Base-by-base conservation (phyloP, 2,888 invertebrate genomes). In the Mesorhabditis spiculigera region DNA sequence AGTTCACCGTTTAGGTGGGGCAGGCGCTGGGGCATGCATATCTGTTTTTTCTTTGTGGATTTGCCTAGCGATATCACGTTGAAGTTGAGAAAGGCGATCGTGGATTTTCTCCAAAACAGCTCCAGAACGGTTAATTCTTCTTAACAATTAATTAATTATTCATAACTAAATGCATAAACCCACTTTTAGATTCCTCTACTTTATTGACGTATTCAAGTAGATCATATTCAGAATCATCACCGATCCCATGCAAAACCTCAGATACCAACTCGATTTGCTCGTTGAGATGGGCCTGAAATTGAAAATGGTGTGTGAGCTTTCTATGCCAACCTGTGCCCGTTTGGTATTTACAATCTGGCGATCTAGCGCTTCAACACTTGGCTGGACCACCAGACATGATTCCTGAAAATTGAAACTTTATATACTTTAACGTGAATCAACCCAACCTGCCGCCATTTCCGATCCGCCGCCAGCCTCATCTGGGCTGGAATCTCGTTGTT, bases 381-480 rank as follows among this genome's bases (percentile, higher is more conserved):
- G 58, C 58, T 50, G 58, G n/a, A 50, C n/a, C n/a, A 50, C 58
- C 58, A n/a, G 58, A 10, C 58, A 50, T 50, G 8, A 50, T 50
- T 13, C 58, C 58, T 50, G 58, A n/a, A 50, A 50, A 50, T 28
- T 28, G 28, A 28, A 28, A 3, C 28, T 28, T 28, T 28, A 3
- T 28, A 28, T 28, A 28, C 28, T 28, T 28, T 28, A 28, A 28
- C 28, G 58, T 50, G 8, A 10, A 13, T 50, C n/a, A 13, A n/a
- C 8, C n/a, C n/a, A 13, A 50, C 58, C 58, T 50, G 58, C 58
- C 8, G 58, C 58, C 58, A 50, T 50, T n/a, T 50, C 58, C 58
- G 58, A 50, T 50, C 58, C 58, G n/a, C 58, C 58, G 58, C 58
- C 58, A 50, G n/a, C 58, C 58, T 50, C 58, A 50, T 50, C 58